Percentiles rank a stretch among this genome's conserved stretches.
Conservation (phyloP, 1,140 invertebrate genomes). For the Drosophila sucinea region DNA sequence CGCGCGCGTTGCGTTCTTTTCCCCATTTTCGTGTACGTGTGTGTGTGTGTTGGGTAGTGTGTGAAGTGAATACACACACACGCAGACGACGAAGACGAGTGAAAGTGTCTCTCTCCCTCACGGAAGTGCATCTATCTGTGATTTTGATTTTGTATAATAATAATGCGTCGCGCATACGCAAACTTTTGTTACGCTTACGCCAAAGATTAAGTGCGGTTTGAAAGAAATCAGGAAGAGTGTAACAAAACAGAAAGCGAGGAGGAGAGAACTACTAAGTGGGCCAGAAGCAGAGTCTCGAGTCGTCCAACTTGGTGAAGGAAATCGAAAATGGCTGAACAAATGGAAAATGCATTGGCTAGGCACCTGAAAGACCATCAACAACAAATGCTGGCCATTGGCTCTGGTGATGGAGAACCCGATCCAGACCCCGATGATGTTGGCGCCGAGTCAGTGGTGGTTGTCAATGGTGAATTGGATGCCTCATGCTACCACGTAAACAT, state of each 20-base stretch:
- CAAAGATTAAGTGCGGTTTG: conserved; percentile 57
- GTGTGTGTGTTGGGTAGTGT: neutral
- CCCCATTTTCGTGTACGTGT: conserved; percentile 42
- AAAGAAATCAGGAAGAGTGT: conserved; percentile 27
- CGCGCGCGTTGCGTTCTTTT: conserved; percentile 78
- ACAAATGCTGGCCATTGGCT: conserved; percentile 35
- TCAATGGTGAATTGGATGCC: conserved; percentile 65
- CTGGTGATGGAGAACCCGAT: conserved; percentile 30
- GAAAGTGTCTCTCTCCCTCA: conserved; percentile 66
- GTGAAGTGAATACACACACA: conserved; percentile 45
- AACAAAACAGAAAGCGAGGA: conserved; percentile 29
- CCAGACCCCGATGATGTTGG: conserved; percentile 22
- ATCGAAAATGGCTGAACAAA: conserved; percentile 61
- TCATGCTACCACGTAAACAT: conserved; percentile 73
- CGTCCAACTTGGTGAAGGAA: neutral
- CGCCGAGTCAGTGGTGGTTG: conserved; percentile 26
- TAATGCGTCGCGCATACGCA: conserved; percentile 80
- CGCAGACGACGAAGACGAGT: conserved; percentile 55
- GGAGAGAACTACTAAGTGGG: conserved; percentile 14
- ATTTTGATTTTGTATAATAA: conserved; percentile 69
- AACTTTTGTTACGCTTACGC: conserved; percentile 67
- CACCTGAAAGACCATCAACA: conserved; percentile 48
- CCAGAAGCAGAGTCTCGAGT: neutral
- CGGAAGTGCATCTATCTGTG: conserved; percentile 73
- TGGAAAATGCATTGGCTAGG: conserved; percentile 55